Conservation (phyloP, 2,113 vertebrate species). For the Artemisiospiza belli region DNA sequence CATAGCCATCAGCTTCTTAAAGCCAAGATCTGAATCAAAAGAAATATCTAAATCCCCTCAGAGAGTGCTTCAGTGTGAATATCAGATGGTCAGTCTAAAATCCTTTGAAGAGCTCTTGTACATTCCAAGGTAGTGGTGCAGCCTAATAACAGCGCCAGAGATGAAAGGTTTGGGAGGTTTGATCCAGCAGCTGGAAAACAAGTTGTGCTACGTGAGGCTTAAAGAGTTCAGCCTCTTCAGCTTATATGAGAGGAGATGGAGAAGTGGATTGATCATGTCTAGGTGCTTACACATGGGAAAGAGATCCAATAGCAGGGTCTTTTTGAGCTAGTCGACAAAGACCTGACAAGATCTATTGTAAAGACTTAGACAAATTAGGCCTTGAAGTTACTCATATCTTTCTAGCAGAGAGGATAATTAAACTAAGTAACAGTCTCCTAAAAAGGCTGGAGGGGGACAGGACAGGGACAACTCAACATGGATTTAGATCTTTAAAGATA, state of each 20-base stretch:
- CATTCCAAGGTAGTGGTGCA: not conserved
- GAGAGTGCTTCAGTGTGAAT: not conserved
- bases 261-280: not conserved
- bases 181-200: slow-evolving; percentile 17
- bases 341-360: not conserved
- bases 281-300: not conserved
- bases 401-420: not conserved
- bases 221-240: not conserved
- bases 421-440: not conserved
- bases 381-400: not conserved
- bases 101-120: slow-evolving; percentile 28
- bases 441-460: not conserved
- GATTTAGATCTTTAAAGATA: not conserved
- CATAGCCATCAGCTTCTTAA: not conserved
- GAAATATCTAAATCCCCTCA: slow-evolving; percentile 8
- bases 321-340: not conserved
- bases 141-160: not conserved
- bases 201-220: not conserved
- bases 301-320: not conserved
- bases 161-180: slow-evolving; percentile 45
- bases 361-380: not conserved
- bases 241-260: not conserved
- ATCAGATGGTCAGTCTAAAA: slow-evolving; percentile 38
- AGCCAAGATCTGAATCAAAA: slow-evolving; percentile 16
- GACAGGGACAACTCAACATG: accelerated